A percentile compares a stretch with the other conserved stretches of the same genome.
Evolutionary conservation across 2,113 vertebrate genomes (phyloP).

Genomic region (Myotis davidii): DNA sequence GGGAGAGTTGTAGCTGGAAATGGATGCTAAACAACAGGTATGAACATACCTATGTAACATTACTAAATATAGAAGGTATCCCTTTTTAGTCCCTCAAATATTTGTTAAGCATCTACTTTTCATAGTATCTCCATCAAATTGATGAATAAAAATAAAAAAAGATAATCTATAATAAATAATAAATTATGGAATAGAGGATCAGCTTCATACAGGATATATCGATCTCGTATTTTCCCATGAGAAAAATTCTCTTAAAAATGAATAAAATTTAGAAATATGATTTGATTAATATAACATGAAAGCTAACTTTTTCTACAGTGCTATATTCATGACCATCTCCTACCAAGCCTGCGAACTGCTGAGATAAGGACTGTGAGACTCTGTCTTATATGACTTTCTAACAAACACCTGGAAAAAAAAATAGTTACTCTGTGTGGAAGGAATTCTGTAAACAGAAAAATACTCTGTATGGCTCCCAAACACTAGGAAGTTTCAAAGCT

Average conservation of each 20-base stretch:
- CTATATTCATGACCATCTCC: neutral
- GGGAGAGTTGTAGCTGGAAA: neutral
- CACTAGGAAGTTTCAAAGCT: neutral
- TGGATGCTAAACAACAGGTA: neutral
- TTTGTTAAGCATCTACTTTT: conserved; percentile 11
- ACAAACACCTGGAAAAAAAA: neutral
- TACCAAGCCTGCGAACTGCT: neutral
- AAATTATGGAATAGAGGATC: neutral
- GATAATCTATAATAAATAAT: neutral
- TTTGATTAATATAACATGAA: conserved; percentile 3
- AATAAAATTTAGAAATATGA: neutral
- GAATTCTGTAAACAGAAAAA: neutral
- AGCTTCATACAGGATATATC: neutral
- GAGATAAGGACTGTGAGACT: neutral
- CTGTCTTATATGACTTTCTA: neutral
- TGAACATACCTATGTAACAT: neutral
- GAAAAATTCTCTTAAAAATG: neutral
- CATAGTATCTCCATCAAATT: neutral
- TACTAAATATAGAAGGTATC: neutral
- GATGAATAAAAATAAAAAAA: neutral
- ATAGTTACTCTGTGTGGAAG: neutral
- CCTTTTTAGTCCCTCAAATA: neutral
- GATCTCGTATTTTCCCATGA: neutral
- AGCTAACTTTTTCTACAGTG: neutral
- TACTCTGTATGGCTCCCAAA: neutral